A percentile compares a stretch with the other conserved stretches of the same genome.
Evolutionary conservation across 2,113 vertebrate species (phyloP).

Genomic region (Lipotes vexillifer): DNA sequence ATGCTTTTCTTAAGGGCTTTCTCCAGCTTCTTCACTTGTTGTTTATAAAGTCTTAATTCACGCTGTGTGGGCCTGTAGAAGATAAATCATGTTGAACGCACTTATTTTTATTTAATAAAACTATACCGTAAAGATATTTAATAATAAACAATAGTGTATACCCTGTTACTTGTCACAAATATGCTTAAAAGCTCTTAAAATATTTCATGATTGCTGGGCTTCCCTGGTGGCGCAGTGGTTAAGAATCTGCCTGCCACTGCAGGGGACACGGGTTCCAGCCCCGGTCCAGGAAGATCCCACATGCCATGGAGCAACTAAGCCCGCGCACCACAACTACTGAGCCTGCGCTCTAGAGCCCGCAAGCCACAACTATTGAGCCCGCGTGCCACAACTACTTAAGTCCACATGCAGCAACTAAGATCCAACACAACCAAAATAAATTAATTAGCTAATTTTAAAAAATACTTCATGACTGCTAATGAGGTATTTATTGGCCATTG

Average conservation of each 20-base stretch:
- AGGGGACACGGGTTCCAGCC: too few relatives aligned
- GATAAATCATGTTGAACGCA: conserved; percentile 32
- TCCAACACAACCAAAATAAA: too few relatives aligned
- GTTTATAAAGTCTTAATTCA: conserved; percentile 87
- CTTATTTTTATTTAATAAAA: conserved; percentile 31
- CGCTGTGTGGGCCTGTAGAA: conserved; percentile 80
- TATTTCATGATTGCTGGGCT: background rate
- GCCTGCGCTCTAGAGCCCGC: too few relatives aligned
- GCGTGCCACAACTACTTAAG: too few relatives aligned
- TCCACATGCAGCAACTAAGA: too few relatives aligned
- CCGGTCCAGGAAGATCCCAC: too few relatives aligned
- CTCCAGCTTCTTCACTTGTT: conserved; percentile 86
- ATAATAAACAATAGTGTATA: background rate
- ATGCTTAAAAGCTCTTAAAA: conserved; percentile 28
- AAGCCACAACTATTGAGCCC: too few relatives aligned
- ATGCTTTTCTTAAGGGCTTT: conserved; percentile 78
- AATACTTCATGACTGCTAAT: background rate
- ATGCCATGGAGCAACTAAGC: too few relatives aligned
- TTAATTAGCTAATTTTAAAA: background rate
- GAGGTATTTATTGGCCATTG: background rate
- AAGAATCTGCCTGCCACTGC: too few relatives aligned
- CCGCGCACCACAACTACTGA: too few relatives aligned
- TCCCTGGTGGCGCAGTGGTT: too few relatives aligned
- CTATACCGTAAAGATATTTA: conserved; percentile 24
- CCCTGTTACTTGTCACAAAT: conserved; percentile 26